These are phyloP conservation scores for Argyresthia albistria DNA, from an alignment of 2,888 invertebrate species.

Conservation along the genomic window DNA sequence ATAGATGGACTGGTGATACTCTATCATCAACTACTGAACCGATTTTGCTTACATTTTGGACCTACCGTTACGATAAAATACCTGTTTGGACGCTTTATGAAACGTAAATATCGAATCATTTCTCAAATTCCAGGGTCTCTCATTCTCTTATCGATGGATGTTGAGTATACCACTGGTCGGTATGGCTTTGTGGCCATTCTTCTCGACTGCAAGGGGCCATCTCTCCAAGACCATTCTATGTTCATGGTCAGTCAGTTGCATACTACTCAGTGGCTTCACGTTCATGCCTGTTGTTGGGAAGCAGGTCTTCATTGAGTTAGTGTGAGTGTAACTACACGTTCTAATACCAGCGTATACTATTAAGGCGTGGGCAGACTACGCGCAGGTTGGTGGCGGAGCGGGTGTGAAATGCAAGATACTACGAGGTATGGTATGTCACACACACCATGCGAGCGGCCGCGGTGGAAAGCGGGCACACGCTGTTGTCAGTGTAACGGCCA, in stretches of 20 bases:
- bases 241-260: slow-evolving; percentile 53
- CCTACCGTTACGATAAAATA: no score
- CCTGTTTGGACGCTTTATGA: no score
- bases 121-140: slow-evolving; percentile 56
- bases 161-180: slow-evolving; percentile 73
- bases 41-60: no score
- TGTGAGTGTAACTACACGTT: slow-evolving; percentile 60
- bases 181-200: slow-evolving; percentile 70
- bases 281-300: slow-evolving; percentile 83
- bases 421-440: no score
- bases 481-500: no score
- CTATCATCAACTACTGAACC: no score
- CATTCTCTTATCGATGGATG: slow-evolving; percentile 76
- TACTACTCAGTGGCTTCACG: slow-evolving; percentile 81
- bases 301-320: slow-evolving; percentile 72
- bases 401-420: no score
- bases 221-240: slow-evolving; percentile 30
- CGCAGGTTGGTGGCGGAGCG: no score
- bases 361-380: no score
- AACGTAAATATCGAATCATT: slow-evolving; percentile 3
- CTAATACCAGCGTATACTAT: no score
- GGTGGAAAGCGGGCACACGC: no score
- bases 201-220: slow-evolving; percentile 31
- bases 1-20: neutral
- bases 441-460: no score